Evolutionary conservation across 2,113 vertebrate species (phyloP).

Genomic region (Zeus faber): DNA sequence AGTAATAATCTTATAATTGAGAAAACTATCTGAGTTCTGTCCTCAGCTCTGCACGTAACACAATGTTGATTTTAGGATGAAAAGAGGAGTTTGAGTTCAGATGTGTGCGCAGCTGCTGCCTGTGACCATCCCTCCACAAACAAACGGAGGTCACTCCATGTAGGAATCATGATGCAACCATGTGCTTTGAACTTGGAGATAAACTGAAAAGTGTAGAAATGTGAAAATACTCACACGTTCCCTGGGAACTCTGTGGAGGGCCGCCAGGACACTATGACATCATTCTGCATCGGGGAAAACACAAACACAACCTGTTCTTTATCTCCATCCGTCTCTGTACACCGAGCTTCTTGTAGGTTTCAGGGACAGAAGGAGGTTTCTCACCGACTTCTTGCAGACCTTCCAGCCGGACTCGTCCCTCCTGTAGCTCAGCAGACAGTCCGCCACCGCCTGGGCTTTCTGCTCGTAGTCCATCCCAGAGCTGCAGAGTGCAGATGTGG

Average conservation of each 20-base stretch:
- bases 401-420: slow-evolving; percentile 82
- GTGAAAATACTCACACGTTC: slow-evolving; percentile 80
- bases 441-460: slow-evolving; percentile 67
- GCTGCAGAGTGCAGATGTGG: too few relatives aligned
- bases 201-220: not conserved
- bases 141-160: not conserved
- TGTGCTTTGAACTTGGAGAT: not conserved
- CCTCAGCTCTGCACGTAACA: too few relatives aligned
- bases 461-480: slow-evolving; percentile 78
- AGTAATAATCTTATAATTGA: too few relatives aligned
- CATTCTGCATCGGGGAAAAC: slow-evolving; percentile 71
- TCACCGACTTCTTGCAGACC: slow-evolving; percentile 80
- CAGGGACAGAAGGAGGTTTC: slow-evolving; percentile 15
- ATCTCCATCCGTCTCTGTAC: too few relatives aligned
- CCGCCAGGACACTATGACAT: slow-evolving; percentile 86
- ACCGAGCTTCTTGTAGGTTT: too few relatives aligned
- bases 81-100: too few relatives aligned
- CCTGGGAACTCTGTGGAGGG: slow-evolving; percentile 89
- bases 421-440: slow-evolving; percentile 76
- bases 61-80: too few relatives aligned
- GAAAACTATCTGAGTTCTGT: too few relatives aligned
- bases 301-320: too few relatives aligned
- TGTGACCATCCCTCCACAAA: too few relatives aligned
- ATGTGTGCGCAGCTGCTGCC: too few relatives aligned
- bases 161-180: not conserved